Percentiles rank a stretch among this genome's conserved stretches.
Conservation (phyloP, 2,797 vertebrate genomes). For the Fistularia tabacaria region DNA sequence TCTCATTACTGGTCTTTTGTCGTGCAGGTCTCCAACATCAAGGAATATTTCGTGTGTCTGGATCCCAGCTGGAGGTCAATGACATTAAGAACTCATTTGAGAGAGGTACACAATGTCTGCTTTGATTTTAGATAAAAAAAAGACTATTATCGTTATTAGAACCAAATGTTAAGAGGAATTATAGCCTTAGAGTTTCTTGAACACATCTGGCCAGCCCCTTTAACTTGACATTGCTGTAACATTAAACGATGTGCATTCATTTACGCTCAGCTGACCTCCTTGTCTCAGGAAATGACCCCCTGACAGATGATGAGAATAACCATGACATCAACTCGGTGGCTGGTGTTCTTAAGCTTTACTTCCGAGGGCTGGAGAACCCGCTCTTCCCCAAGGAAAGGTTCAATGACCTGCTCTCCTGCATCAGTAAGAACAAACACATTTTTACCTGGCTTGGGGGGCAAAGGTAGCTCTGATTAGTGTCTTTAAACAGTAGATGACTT, state of each 20-base stretch:
- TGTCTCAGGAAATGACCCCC: constrained; percentile 90
- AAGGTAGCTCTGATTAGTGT: background rate
- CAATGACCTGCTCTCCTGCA: constrained; percentile 92
- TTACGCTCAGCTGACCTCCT: constrained; percentile 12
- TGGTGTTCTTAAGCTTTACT: constrained; percentile 96
- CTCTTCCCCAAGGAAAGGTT: constrained; percentile 98
- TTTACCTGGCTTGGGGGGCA: background rate
- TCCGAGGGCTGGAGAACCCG: constrained; percentile 95
- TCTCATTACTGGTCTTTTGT: constrained; percentile 1
- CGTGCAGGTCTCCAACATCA: constrained; percentile 93
- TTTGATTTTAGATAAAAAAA: constrained; percentile 7
- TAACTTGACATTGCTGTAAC: background rate
- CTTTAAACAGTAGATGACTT: background rate
- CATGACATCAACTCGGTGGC: constrained; percentile 99
- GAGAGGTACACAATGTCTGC: constrained; percentile 78
- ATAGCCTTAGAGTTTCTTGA: background rate
- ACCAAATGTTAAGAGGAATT: background rate
- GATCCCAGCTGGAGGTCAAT: constrained; percentile 98
- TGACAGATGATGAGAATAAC: constrained; percentile 94
- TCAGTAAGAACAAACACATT: constrained; percentile 80
- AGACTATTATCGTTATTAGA: background rate
- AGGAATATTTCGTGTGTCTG: constrained; percentile 95
- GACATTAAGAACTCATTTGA: constrained; percentile 99
- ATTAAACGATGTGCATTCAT: background rate
- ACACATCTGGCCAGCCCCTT: background rate